Percentiles rank a stretch among this genome's conserved stretches.
phyloP scores from a whole-genome alignment of 2,888 invertebrate species.

The Lysandra bellargus region DNA sequence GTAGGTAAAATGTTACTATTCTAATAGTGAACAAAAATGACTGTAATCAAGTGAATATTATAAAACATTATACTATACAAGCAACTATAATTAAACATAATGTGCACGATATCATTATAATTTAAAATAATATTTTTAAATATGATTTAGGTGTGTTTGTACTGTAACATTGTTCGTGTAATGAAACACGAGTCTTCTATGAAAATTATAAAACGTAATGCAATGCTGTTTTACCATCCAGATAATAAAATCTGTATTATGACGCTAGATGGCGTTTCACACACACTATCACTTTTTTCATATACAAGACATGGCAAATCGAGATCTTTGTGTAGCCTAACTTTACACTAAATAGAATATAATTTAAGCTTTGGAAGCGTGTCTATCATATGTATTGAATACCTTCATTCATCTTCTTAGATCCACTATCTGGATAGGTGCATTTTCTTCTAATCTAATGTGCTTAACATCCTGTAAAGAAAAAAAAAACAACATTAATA shows the following conservation, averaged over 20 bases:
- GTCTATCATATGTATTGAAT: background rate
- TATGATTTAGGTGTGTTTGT: background rate
- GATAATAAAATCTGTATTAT: background rate
- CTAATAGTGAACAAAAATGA: background rate
- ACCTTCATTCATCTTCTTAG: conserved; percentile 81
- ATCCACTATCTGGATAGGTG: conserved; percentile 86
- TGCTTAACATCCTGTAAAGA: conserved; percentile 82
- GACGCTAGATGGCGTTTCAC: conserved; percentile 3
- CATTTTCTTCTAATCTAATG: conserved; percentile 82
- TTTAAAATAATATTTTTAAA: background rate
- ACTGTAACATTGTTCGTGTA: background rate
- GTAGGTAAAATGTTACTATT: background rate
- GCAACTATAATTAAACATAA: background rate
- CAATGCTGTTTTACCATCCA: background rate
- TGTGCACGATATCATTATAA: background rate
- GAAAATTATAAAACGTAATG: background rate
- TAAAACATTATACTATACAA: background rate
- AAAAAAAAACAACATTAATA: background rate
- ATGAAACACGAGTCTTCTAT: background rate
- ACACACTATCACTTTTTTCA: background rate
- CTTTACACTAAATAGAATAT: background rate
- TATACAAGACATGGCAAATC: background rate
- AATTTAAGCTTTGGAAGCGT: conserved; percentile 36
- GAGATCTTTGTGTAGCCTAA: background rate
- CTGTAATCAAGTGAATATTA: background rate